These are phyloP conservation scores for Hirtodrosophila trivittata DNA, from an alignment of 2,888 invertebrate genomes.

Conservation along the genomic window DNA sequence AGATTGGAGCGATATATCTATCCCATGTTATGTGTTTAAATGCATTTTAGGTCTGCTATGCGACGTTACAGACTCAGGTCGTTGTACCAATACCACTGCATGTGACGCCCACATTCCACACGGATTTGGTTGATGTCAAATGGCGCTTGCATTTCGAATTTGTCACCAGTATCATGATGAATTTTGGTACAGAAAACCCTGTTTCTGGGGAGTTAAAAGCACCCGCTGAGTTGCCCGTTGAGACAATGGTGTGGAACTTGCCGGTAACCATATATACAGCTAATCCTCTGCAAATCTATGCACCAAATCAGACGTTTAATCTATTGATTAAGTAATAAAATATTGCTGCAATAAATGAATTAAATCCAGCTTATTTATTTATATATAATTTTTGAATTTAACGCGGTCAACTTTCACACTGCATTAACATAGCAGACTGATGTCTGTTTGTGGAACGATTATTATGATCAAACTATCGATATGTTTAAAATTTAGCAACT, in stretches of 20 bases:
- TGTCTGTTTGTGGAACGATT: background rate
- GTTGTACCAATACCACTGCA: constrained; percentile 97
- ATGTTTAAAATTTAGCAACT: background rate
- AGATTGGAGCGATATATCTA: too few species aligned
- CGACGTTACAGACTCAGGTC: constrained; percentile 93
- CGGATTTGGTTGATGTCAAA: constrained; percentile 93
- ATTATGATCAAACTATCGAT: too few species aligned
- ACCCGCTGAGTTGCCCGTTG: constrained; percentile 93
- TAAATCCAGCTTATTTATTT: too few species aligned
- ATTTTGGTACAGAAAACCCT: constrained; percentile 83
- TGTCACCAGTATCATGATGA: constrained; percentile 91
- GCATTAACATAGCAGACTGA: background rate
- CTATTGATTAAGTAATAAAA: constrained; percentile 73
- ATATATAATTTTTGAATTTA: too few species aligned
- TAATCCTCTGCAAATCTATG: constrained; percentile 91
- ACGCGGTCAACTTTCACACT: too few species aligned
- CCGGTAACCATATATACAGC: constrained; percentile 97
- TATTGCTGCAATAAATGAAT: constrained; percentile 25
- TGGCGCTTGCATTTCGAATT: constrained; percentile 99
- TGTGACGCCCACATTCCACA: constrained; percentile 97
- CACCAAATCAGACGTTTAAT: constrained; percentile 84
- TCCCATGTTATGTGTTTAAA: background rate
- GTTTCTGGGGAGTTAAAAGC: constrained; percentile 89
- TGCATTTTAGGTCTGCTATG: constrained; percentile 87
- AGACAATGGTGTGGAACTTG: constrained; percentile 99